phyloP scores from a whole-genome alignment of 2,797 vertebrate genomes.

The Lepidocolaptes lacrymiger region DNA sequence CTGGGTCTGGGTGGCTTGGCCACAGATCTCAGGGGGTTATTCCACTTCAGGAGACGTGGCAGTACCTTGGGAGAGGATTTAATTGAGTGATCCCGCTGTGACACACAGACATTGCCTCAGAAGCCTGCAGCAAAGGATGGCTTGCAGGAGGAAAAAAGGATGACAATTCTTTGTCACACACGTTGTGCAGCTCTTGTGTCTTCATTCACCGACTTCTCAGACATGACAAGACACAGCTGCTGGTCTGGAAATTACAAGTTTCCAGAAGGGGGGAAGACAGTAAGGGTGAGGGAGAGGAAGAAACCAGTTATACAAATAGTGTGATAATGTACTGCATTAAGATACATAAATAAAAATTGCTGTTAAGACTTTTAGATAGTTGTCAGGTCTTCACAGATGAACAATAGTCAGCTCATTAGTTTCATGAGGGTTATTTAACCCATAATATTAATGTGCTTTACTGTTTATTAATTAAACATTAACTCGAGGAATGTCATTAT shows the following conservation, averaged over 20 bases:
- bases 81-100: conserved; percentile 9
- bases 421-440: not conserved
- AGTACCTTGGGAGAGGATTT: not conserved
- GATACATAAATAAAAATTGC: not conserved
- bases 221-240: not conserved
- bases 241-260: not conserved
- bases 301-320: not conserved
- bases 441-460: not conserved
- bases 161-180: not conserved
- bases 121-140: not conserved
- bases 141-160: not conserved
- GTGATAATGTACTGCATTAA: not conserved
- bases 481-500: not conserved
- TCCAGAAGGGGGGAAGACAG: not conserved
- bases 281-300: not conserved
- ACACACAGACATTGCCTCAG: not conserved
- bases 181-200: not conserved
- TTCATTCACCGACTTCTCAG: conserved; percentile 10
- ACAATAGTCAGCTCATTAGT: not conserved
- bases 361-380: not conserved
- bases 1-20: not conserved
- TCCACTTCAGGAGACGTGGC: not conserved
- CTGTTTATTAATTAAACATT: conserved; percentile 27
- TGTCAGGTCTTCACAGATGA: not conserved
- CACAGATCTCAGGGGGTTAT: not conserved